phyloP scores from a whole-genome alignment of 1,140 invertebrate genomes.

The Hydropsyche tenuis region DNA sequence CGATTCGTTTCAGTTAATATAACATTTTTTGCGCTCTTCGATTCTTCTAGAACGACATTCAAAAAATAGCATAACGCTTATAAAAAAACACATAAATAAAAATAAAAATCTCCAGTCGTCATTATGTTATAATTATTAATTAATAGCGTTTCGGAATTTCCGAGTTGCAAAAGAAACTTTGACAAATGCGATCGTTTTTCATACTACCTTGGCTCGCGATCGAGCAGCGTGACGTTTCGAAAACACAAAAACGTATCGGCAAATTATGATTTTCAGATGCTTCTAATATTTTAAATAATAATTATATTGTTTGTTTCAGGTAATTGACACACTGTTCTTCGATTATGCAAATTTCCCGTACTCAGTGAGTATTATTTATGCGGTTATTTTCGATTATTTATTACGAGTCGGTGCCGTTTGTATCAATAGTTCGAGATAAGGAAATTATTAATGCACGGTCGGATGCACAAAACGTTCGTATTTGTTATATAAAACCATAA shows the following conservation, averaged over 20 bases:
- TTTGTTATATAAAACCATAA: slow-evolving; percentile 23
- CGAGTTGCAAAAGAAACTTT: not conserved
- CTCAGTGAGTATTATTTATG: no score
- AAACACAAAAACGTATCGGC: no score
- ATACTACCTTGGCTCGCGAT: slow-evolving; percentile 2
- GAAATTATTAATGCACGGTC: slow-evolving; percentile 11
- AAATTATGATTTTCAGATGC: no score
- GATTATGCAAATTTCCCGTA: no score
- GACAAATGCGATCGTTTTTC: slow-evolving; percentile 20
- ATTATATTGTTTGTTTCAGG: no score
- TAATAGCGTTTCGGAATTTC: slow-evolving; percentile 20
- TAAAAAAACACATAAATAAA: no score
- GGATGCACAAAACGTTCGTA: slow-evolving; percentile 18
- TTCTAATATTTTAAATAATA: no score
- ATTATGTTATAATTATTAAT: slow-evolving; percentile 14
- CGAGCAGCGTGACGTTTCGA: not conserved
- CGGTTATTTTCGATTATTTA: no score
- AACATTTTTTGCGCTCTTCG: not conserved
- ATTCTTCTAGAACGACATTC: no score
- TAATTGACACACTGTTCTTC: no score
- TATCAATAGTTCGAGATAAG: not conserved
- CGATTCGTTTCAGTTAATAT: slow-evolving; percentile 4
- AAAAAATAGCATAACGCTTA: no score
- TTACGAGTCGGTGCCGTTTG: not conserved
- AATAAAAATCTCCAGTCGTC: no score